phyloP scores from a whole-genome alignment of 2,113 vertebrate genomes.

The Antechinus stuartii region DNA sequence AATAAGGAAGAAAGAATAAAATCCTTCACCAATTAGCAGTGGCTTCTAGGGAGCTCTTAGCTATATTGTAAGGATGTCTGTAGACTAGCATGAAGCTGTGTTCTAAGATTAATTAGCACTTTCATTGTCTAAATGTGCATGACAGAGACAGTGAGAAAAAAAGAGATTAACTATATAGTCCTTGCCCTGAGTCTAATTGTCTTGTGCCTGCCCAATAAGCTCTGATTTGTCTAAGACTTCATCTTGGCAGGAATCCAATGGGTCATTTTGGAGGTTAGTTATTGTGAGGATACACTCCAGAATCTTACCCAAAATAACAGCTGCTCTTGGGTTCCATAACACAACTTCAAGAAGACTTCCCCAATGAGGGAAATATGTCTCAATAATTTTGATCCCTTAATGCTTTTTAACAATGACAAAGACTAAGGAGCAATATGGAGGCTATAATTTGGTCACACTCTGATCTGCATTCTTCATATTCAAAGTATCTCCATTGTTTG shows the following conservation, averaged over 20 bases:
- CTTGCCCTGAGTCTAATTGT: not conserved
- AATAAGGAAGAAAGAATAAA: constrained; percentile 1
- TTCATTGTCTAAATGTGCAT: constrained; percentile 5
- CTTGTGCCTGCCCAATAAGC: not conserved
- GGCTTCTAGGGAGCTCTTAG: constrained; percentile 29
- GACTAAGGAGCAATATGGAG: not conserved
- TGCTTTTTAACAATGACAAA: not conserved
- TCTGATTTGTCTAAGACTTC: not conserved
- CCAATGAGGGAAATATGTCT: not conserved
- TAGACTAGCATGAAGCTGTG: not conserved
- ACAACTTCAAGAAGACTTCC: not conserved
- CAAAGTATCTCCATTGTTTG: not conserved
- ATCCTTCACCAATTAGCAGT: constrained; percentile 15
- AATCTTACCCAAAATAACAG: not conserved
- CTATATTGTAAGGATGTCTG: not conserved
- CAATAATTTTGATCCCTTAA: not conserved
- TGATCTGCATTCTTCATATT: not conserved
- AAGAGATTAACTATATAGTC: not conserved
- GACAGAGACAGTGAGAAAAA: not conserved
- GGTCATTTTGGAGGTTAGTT: not conserved
- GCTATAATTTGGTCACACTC: not conserved
- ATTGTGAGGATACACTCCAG: not conserved
- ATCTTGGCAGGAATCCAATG: not conserved
- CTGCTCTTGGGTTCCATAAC: not conserved
- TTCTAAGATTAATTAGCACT: constrained; percentile 39